Conservation (phyloP, 2,113 vertebrate genomes). For the Damaliscus lunatus region DNA sequence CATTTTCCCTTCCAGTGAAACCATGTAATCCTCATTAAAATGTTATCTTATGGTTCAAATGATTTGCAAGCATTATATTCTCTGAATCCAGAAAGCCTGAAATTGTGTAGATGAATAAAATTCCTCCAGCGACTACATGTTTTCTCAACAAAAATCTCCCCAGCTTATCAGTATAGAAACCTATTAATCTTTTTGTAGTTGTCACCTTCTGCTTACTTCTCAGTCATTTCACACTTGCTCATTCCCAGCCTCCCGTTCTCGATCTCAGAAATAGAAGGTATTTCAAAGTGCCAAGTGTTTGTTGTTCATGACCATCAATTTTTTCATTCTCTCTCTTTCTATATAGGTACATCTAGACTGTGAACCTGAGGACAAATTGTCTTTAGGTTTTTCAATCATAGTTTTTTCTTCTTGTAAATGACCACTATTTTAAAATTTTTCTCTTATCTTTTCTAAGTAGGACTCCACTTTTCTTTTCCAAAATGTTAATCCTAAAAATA, state of each 20-base stretch:
- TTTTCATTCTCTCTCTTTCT: neutral
- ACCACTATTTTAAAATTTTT: neutral
- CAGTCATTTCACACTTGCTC: neutral
- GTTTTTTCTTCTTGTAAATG: neutral
- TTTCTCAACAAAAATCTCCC: slow-evolving; percentile 30
- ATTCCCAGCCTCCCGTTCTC: neutral
- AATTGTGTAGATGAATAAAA: slow-evolving; percentile 41
- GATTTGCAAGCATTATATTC: slow-evolving; percentile 11
- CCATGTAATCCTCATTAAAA: slow-evolving; percentile 48
- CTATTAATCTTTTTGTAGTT: neutral
- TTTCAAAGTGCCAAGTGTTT: neutral
- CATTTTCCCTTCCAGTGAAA: slow-evolving; percentile 60
- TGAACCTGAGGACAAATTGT: neutral
- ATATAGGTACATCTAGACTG: neutral
- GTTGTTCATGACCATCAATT: neutral
- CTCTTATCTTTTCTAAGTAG: neutral
- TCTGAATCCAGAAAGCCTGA: slow-evolving; percentile 34
- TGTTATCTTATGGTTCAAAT: slow-evolving; percentile 50
- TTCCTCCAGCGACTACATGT: neutral
- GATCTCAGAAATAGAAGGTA: neutral
- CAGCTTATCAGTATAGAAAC: neutral
- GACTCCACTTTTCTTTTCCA: neutral
- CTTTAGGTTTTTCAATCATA: neutral
- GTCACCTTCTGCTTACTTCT: neutral
- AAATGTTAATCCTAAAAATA: slow-evolving; percentile 16